A percentile compares a stretch with the other conserved stretches of the same genome.
These are phyloP conservation scores for Agapetus fuscipes DNA, from an alignment of 2,888 invertebrate species.

Conservation along the genomic window DNA sequence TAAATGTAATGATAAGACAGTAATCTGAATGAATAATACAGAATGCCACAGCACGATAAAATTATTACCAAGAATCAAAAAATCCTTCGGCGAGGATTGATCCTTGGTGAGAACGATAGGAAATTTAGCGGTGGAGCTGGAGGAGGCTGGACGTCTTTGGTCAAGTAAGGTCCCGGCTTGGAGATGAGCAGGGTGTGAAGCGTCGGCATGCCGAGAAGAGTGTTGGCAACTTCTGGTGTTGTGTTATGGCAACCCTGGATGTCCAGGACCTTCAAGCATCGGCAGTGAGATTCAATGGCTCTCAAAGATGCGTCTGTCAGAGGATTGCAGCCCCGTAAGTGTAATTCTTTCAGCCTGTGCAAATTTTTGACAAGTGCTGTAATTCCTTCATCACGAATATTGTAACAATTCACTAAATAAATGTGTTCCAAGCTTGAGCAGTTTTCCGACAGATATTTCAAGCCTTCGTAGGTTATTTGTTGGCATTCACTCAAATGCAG, in stretches of 20 bases:
- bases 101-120: too few relatives aligned
- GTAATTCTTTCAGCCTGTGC: conserved; percentile 45
- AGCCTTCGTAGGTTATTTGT: conserved; percentile 56
- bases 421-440: conserved; percentile 63
- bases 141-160: conserved; percentile 33
- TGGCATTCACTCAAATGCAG: conserved; percentile 59
- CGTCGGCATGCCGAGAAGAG: conserved; percentile 33
- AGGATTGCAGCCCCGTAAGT: conserved; percentile 51
- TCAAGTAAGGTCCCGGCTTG: conserved; percentile 39
- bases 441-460: conserved; percentile 51
- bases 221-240: conserved; percentile 37
- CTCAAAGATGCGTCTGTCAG: conserved; percentile 48
- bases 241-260: conserved; percentile 46
- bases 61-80: too few relatives aligned
- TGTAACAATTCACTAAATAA: conserved; percentile 56
- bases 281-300: conserved; percentile 40
- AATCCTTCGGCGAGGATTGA: too few relatives aligned
- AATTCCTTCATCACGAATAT: conserved; percentile 54
- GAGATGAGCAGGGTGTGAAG: conserved; percentile 41
- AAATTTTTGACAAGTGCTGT: conserved; percentile 33
- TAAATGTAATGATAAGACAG: too few relatives aligned
- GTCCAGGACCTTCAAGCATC: conserved; percentile 47
- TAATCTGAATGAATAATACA: too few relatives aligned
- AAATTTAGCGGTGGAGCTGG: too few relatives aligned
- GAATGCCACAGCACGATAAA: too few relatives aligned